phyloP scores from a whole-genome alignment of 2,797 vertebrate species.

The Choloepus didactylus region DNA sequence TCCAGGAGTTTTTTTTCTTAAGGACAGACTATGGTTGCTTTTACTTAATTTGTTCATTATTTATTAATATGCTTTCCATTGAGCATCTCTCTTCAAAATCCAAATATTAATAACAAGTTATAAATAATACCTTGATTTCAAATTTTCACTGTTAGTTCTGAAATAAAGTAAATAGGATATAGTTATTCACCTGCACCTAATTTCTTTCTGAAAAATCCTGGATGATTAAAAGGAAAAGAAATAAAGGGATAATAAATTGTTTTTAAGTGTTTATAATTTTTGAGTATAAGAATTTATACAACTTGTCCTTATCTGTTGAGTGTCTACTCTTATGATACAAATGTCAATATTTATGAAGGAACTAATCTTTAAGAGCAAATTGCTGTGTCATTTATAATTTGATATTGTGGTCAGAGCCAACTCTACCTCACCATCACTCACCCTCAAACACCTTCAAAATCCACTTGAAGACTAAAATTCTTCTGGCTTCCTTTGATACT shows the following conservation, averaged over 20 bases:
- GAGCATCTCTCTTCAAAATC: neutral
- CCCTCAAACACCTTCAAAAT: neutral
- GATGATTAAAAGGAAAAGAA: neutral
- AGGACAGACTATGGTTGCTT: neutral
- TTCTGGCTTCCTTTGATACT: neutral
- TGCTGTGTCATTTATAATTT: neutral
- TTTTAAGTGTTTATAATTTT: neutral
- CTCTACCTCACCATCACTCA: neutral
- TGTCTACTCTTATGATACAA: neutral
- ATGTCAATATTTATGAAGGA: neutral
- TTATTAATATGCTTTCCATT: neutral
- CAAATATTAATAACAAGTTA: neutral
- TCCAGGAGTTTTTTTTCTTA: slow-evolving; percentile 3
- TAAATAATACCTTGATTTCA: neutral
- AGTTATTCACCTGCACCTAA: neutral
- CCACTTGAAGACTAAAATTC: neutral
- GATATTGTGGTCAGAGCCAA: neutral
- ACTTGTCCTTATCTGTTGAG: neutral
- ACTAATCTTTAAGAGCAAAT: neutral
- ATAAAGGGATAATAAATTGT: neutral
- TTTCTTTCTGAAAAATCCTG: neutral
- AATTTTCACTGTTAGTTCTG: neutral
- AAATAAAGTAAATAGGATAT: neutral
- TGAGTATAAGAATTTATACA: neutral
- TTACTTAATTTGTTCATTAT: neutral